phyloP scores from a whole-genome alignment of 2,797 vertebrate genomes.

The Psittacula derbiana region DNA sequence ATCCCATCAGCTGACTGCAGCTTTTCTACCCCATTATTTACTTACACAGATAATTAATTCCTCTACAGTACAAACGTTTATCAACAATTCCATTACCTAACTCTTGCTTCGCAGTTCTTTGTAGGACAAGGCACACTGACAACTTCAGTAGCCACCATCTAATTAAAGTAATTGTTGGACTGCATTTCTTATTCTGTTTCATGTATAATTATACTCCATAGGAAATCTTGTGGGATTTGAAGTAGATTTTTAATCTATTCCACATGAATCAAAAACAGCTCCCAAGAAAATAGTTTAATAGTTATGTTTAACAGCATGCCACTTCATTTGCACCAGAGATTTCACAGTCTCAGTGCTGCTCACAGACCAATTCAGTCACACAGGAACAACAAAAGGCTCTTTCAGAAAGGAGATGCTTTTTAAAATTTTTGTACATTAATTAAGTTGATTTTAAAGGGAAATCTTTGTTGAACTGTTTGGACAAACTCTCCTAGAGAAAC shows the following conservation, averaged over 20 bases:
- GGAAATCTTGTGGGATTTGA: slow-evolving; percentile 70
- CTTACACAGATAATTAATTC: slow-evolving; percentile 65
- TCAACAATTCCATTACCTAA: slow-evolving; percentile 48
- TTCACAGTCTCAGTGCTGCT: neutral
- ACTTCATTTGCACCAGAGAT: slow-evolving; percentile 38
- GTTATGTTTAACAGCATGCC: slow-evolving; percentile 61
- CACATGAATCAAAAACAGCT: slow-evolving; percentile 74
- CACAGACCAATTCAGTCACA: slow-evolving; percentile 2
- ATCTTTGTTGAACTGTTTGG: neutral
- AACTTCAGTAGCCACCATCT: slow-evolving; percentile 70
- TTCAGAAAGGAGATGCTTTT: neutral
- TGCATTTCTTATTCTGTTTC: slow-evolving; percentile 71
- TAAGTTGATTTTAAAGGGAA: slow-evolving; percentile 36
- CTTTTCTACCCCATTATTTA: slow-evolving; percentile 44
- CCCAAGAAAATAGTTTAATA: slow-evolving; percentile 74
- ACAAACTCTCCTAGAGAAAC: neutral
- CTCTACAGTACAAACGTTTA: slow-evolving; percentile 60
- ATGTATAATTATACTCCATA: slow-evolving; percentile 74
- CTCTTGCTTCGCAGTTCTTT: slow-evolving; percentile 25
- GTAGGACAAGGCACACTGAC: slow-evolving; percentile 34
- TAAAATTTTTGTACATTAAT: slow-evolving; percentile 42
- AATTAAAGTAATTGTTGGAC: slow-evolving; percentile 78
- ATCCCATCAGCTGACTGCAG: neutral
- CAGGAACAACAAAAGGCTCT: slow-evolving; percentile 30
- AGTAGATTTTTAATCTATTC: slow-evolving; percentile 75